phyloP scores from a whole-genome alignment of 92 coral and sea anemone genomes.

The Actinernus sp. region DNA sequence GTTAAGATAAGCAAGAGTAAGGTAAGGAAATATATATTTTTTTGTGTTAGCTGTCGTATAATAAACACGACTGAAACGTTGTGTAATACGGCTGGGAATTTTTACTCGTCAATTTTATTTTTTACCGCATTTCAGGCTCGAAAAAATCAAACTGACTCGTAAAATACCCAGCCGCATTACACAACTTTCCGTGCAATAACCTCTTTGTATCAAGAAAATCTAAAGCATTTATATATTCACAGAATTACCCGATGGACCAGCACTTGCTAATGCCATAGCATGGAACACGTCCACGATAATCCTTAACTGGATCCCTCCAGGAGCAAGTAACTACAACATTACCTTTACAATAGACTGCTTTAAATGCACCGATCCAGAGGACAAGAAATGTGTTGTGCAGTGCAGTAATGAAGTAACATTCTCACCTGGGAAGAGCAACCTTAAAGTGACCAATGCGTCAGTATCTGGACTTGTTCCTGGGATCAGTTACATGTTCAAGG shows the following conservation, averaged over 20 bases:
- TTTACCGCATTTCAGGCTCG: too few relatives aligned
- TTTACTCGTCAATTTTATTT: too few relatives aligned
- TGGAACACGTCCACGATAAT: slow-evolving; percentile 38
- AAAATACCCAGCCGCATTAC: too few relatives aligned
- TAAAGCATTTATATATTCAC: too few relatives aligned
- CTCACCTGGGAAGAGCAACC: slow-evolving; percentile 44
- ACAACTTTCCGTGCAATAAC: too few relatives aligned
- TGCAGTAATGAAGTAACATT: slow-evolving; percentile 42
- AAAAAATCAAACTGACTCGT: too few relatives aligned
- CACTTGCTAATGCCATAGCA: slow-evolving; percentile 33
- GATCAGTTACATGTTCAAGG: slow-evolving; percentile 59
- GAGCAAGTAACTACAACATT: neutral
- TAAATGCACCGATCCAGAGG: slow-evolving; percentile 38
- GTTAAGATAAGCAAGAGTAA: too few relatives aligned
- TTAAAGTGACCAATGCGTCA: slow-evolving; percentile 43
- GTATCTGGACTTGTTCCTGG: slow-evolving; percentile 52
- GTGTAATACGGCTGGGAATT: too few relatives aligned
- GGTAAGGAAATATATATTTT: too few relatives aligned
- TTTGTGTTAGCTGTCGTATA: too few relatives aligned
- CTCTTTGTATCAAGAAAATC: too few relatives aligned
- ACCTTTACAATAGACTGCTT: slow-evolving; percentile 71
- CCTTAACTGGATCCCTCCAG: slow-evolving; percentile 38
- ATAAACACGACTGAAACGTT: too few relatives aligned
- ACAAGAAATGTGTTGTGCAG: slow-evolving; percentile 43
- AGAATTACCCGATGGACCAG: slow-evolving; percentile 58